Conservation (phyloP, 1,140 invertebrate genomes). For the Aphis gossypii region DNA sequence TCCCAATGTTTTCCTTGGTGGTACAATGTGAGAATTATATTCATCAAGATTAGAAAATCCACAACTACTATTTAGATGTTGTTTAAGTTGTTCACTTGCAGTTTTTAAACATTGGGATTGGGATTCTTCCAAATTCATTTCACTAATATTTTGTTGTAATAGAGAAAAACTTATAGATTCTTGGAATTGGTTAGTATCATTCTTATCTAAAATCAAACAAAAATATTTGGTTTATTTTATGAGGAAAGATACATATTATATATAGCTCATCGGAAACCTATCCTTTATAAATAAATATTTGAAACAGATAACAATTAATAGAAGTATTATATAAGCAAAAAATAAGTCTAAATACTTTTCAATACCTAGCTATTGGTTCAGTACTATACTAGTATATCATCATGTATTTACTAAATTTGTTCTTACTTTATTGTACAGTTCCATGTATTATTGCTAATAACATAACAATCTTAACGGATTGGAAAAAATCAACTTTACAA, state of each 20-base stretch:
- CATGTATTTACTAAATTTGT: conserved; percentile 31
- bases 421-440: background rate
- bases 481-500: conserved; percentile 26
- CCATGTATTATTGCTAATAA: background rate
- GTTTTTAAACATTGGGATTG: background rate
- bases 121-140: conserved; percentile 30
- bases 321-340: conserved; percentile 41
- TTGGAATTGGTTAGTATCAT: conserved; percentile 23
- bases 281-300: conserved; percentile 49
- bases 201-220: conserved; percentile 41
- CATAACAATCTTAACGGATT: conserved; percentile 36
- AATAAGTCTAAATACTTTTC: background rate
- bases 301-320: conserved; percentile 31
- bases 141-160: conserved; percentile 39
- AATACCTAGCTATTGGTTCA: background rate
- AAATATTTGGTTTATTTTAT: conserved; percentile 27
- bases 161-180: background rate
- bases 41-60: conserved; percentile 46
- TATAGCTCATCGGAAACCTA: conserved; percentile 12
- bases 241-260: conserved; percentile 23
- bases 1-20: background rate
- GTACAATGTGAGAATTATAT: conserved; percentile 51
- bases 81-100: conserved; percentile 33
- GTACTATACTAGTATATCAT: background rate
- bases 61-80: conserved; percentile 23